Base-by-base conservation (phyloP, 2,888 invertebrate species). In the Bhutanitis thaidina region DNA sequence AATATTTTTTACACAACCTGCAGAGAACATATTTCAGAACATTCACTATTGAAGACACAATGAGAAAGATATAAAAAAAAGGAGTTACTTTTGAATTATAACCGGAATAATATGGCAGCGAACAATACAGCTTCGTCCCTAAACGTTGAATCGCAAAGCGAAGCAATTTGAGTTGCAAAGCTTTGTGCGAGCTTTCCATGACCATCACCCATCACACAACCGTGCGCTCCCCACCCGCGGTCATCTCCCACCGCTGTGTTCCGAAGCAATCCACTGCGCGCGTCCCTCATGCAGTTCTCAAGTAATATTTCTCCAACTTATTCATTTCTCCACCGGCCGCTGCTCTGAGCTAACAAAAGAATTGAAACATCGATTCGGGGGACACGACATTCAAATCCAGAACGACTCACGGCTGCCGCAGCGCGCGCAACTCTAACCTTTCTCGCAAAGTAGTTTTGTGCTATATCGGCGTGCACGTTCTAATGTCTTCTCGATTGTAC, bases 341-440 rank as follows among this genome's bases (percentile, higher is more conserved):
- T 46, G 43, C 39, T 41, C 49, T 7, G 53, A 8, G 53, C 27
- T 43, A 48, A 64, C 62, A 64, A 62, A 62, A 62, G 59, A 62
- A 59, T 59, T 64, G 61, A 60, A 61, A 62, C 62, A 64, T 67
- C 56, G 62, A 62, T 67, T 65, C 60, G 51, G 12, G 34, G 54
- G 55, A 60, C 52, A 38, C 29, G 52, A 45, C 54, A 52, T 50
- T 49, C 51, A 38, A 49, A 30, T 13, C 39, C 0, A 15, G 5
- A 38, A 46, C n/a, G 16, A 7, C 36, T 7, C 37, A 37, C 7
- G 15, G 3, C 10, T 25, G 1, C 4, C 14, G 1, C 25, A 25
- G 15, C 16, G 27, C 37, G 27, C 27, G 8, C 37, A n/a, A 37
- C 3, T 45, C 7, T 38, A 20, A 12, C 39, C 20, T 3, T 20